phyloP scores from a whole-genome alignment of 1,140 invertebrate species.

The Dreissena rostriformis region DNA sequence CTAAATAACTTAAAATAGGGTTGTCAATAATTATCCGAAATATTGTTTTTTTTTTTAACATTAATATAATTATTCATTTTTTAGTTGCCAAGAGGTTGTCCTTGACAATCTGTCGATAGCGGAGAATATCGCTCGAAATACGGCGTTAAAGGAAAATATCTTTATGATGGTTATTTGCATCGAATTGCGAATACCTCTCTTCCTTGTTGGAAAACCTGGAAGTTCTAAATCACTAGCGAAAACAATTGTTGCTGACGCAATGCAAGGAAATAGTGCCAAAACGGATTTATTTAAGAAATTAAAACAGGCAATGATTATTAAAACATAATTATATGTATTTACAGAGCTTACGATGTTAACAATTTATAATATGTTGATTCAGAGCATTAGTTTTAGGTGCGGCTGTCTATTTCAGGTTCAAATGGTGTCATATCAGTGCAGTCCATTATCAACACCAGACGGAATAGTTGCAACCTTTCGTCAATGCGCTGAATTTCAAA shows the following conservation, averaged over 20 bases:
- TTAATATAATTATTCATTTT: background rate
- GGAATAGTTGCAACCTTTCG: conserved; percentile 73
- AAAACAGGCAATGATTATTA: background rate
- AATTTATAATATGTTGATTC: background rate
- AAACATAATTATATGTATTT: background rate
- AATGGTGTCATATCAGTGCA: conserved; percentile 61
- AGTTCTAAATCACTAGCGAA: conserved; percentile 77
- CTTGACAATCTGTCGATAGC: conserved; percentile 68
- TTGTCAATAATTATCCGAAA: no score
- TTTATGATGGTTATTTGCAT: conserved; percentile 74
- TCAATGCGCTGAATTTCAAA: conserved; percentile 71
- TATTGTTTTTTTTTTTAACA: no score
- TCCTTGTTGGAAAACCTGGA: conserved; percentile 79
- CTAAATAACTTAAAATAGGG: no score
- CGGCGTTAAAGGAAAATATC: conserved; percentile 70
- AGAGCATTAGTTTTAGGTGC: background rate
- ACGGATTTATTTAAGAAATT: background rate
- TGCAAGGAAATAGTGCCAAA: conserved; percentile 5
- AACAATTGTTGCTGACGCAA: conserved; percentile 67
- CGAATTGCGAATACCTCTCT: conserved; percentile 67
- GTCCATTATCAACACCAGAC: conserved; percentile 74
- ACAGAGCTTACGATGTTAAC: background rate
- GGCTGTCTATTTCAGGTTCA: conserved; percentile 49
- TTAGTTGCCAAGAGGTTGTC: conserved; percentile 74
- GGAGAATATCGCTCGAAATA: conserved; percentile 67